These are phyloP conservation scores for Sinella curviseta DNA, from an alignment of 1,140 invertebrate genomes.

Conservation along the genomic window DNA sequence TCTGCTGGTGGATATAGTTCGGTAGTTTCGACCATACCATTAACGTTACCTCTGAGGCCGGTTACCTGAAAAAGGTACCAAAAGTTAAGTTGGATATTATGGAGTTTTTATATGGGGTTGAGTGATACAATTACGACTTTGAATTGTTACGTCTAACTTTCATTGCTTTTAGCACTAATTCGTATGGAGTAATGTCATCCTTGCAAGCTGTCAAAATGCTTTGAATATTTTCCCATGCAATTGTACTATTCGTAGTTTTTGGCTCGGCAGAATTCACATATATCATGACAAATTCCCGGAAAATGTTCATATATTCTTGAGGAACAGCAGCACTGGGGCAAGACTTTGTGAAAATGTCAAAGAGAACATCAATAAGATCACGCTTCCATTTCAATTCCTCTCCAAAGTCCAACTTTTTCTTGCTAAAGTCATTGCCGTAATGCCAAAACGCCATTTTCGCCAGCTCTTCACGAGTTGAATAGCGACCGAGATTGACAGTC, in stretches of 20 bases:
- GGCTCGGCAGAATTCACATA: slow-evolving; percentile 1
- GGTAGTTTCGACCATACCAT: neutral
- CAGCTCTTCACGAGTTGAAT: neutral
- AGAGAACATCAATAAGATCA: neutral
- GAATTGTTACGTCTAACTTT: neutral
- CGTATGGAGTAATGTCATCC: neutral
- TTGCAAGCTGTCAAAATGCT: neutral
- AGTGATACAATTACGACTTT: too few relatives aligned
- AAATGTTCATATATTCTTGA: neutral
- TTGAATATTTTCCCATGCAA: neutral
- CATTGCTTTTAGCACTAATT: neutral
- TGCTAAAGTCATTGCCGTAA: neutral
- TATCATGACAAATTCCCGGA: neutral
- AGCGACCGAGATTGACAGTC: neutral
- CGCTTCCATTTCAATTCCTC: neutral
- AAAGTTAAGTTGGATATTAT: neutral
- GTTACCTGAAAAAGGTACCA: neutral
- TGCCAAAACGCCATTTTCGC: neutral
- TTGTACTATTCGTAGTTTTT: neutral
- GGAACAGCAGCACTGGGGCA: slow-evolving; percentile 3
- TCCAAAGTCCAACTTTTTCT: neutral
- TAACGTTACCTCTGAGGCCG: neutral
- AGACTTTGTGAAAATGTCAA: neutral
- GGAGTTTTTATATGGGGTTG: too few relatives aligned
- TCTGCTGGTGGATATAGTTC: neutral